Percentiles rank a stretch among this genome's conserved stretches.
Evolutionary conservation across 1,140 invertebrate species (phyloP).

Genomic region (Metaphire vulgaris): DNA sequence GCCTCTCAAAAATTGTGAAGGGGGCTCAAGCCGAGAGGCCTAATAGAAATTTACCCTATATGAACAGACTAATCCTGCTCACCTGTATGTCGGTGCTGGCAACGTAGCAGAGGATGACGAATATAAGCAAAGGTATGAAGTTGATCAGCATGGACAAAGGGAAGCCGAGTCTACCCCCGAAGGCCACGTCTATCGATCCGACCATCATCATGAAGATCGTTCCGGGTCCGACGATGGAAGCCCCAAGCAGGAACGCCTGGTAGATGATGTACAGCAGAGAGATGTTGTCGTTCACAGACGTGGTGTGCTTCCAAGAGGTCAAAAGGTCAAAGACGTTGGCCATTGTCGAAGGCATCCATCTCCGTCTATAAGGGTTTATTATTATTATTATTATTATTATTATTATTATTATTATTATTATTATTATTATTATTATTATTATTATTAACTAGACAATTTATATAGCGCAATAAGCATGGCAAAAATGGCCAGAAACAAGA

Average conservation of each 20-base stretch:
- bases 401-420: no score
- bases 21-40: no score
- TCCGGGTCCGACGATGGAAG: conserved; percentile 60
- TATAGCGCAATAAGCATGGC: no score
- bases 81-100: conserved; percentile 54
- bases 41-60: no score
- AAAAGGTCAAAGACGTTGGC: conserved; percentile 64
- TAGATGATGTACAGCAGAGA: conserved; percentile 56
- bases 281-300: conserved; percentile 60
- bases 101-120: conserved; percentile 54
- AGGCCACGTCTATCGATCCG: conserved; percentile 57
- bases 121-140: conserved; percentile 53
- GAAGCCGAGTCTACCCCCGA: conserved; percentile 55
- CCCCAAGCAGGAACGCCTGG: conserved; percentile 52
- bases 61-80: no score
- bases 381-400: no score
- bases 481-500: no score
- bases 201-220: conserved; percentile 62
- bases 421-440: no score
- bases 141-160: conserved; percentile 37
- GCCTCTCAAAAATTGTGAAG: no score
- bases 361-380: no score
- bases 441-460: no score
- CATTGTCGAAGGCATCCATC: conserved; percentile 64
- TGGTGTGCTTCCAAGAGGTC: conserved; percentile 55